Evolutionary conservation across 2,797 vertebrate species (phyloP), one percentile per base, ranked within the genome.

Genomic region (Gastrophryne carolinensis): DNA sequence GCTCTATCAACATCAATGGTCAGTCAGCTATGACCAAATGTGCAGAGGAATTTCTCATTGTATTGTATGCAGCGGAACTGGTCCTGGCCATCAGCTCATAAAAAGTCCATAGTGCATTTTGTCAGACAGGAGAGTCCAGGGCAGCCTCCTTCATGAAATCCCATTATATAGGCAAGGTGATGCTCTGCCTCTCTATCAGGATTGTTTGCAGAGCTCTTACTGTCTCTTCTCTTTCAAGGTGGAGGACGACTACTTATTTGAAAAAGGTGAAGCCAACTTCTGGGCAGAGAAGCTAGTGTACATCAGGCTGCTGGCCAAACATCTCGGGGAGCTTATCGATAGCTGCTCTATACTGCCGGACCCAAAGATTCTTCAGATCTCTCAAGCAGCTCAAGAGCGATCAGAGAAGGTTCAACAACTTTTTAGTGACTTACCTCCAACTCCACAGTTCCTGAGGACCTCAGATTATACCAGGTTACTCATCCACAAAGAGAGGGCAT

Each of bases 231-330:
- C 57, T 63, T 2, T 79, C 56, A 80, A 98, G 96, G 91, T 91
- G 53, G 94, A 95, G 78, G 95, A 93, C 0, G 94, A 97, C 78
- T 90, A 92, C 81, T 87, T 97, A 72, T 99, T 99, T 79, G 95
- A 98, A 82, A 98, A 97, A 85, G 92, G 92, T 0, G 92, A 97
- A 67, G 84, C 93, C 72, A 98, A 97, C 85, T 91, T 98, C 79
- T 99, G 96, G 96, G 95, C 90, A 0, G 96, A 99, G 89, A 91
- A 92, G 12, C 78, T 96, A 65, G 91, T 90, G 78, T 92, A 92
- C 39, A 87, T 92, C 64, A 86, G 84, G 74, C 84, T 93, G 63
- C 92, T 98, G 3, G 87, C 87, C 81, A 70, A 80, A 72, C 92
- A 96, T 79, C 87, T 98, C 52, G 34, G 66, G 19, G 69, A 75